Evolutionary conservation across 2,888 invertebrate genomes (phyloP), one percentile per base, ranked within the genome.

Genomic region (Drosophila melanosoma): DNA sequence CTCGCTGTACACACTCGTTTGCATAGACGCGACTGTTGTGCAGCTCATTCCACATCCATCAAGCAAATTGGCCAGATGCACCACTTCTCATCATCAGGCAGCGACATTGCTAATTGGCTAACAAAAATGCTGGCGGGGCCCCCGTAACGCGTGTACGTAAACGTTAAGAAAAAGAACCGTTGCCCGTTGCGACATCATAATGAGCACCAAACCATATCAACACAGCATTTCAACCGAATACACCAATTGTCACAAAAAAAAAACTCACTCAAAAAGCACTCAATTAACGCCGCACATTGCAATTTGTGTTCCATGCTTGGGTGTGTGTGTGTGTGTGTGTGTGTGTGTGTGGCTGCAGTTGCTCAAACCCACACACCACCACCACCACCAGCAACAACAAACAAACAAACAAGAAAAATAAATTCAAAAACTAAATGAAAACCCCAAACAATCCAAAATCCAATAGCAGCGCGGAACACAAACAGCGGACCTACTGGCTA

Each of bases 71-170:
- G 84, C 69, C 70, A 77, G 62, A 73, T 63, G 79, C 79, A 85
- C 69, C 26, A 56, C 26, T 38, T 38, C 70, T 82, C 87, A 89
- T 89, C 87, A 82, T 84, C 89, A 84, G 75, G 70, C 82, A 82
- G 80, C 61, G 68, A 80, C 83, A 84, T 82, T 87, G 89, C 89
- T 85, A 89, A 85, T 89, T 85, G 89, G 89, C 88, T 85, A 89
- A 87, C 77, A 66, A 57, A 66, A 73, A 58, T 66, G 83, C 73
- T 79, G 77, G 69, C 65, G 71, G 62, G 71, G 62, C 48, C 58
- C 42, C 42, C 45, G 32, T 32, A 51, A 62, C 65, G 45, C 38
- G 65, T 53, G 51, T 56, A 60, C 57, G 67, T 26, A 51, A 69
- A 59, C 29, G 40, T 54, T 49, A 61, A 63, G 17, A 38, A 42